Evolutionary conservation across 2,888 invertebrate species (phyloP).

Genomic region (Rhabditoides inermis): DNA sequence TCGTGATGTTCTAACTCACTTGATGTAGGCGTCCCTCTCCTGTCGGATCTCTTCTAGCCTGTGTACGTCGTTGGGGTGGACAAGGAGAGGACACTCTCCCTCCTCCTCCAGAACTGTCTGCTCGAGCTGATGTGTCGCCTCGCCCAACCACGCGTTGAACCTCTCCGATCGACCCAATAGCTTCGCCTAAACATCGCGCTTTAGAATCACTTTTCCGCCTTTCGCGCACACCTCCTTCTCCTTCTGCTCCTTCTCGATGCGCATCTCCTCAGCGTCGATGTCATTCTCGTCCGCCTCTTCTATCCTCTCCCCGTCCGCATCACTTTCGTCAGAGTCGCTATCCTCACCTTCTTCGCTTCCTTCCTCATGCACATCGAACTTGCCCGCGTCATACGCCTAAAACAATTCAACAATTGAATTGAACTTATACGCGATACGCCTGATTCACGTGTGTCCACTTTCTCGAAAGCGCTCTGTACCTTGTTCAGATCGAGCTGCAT

Average conservation of each 20-base stretch:
- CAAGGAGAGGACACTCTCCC: conserved; percentile 18
- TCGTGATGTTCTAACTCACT: background rate
- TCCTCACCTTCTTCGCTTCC: conserved; percentile 12
- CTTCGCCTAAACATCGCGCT: conserved; percentile 16
- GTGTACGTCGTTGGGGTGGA: conserved; percentile 13
- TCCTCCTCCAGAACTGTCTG: conserved; percentile 18
- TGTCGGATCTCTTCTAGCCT: conserved; percentile 6
- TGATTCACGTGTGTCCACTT: no score
- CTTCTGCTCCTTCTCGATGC: conserved; percentile 12
- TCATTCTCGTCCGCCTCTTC: conserved; percentile 13
- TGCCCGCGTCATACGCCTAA: conserved; percentile 46
- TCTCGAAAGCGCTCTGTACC: no score
- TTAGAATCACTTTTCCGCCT: conserved; percentile 5
- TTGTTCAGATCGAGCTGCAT: conserved; percentile 46
- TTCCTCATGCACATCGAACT: conserved; percentile 36
- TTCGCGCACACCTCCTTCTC: conserved; percentile 9
- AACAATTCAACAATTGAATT: background rate
- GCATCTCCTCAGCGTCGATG: conserved; percentile 14
- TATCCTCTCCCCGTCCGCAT: conserved; percentile 1
- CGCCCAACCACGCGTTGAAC: conserved; percentile 42
- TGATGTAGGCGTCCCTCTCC: no score
- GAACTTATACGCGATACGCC: no score
- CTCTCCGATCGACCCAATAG: conserved; percentile 27
- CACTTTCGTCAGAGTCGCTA: background rate
- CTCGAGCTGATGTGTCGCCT: conserved; percentile 34